A percentile compares a stretch with the other conserved stretches of the same genome.
Conservation (phyloP, 1,140 invertebrate genomes). For the Solen grandis region DNA sequence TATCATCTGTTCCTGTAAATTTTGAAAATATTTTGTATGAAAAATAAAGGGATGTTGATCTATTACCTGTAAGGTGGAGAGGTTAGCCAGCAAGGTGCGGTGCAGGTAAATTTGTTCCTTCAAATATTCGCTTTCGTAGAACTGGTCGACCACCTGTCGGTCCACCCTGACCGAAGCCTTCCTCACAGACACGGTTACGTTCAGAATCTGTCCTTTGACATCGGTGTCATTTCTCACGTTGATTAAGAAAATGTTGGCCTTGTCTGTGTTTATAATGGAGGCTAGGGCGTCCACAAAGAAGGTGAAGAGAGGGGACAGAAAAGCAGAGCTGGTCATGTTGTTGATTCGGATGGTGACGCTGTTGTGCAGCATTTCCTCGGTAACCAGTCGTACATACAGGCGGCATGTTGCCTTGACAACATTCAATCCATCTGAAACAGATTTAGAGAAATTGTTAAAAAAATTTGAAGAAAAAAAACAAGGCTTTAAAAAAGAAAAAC, state of each 20-base stretch:
- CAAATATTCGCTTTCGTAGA: constrained; percentile 93
- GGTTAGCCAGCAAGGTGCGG: constrained; percentile 89
- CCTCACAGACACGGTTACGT: constrained; percentile 96
- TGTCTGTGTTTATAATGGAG: constrained; percentile 94
- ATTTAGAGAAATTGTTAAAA: too few species aligned
- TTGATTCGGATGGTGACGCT: constrained; percentile 96
- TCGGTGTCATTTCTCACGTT: constrained; percentile 92
- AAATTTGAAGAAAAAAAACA: too few species aligned
- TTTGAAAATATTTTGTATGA: background rate
- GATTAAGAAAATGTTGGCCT: constrained; percentile 96
- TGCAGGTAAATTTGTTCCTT: constrained; percentile 97
- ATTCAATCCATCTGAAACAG: constrained; percentile 90
- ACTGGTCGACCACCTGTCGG: constrained; percentile 85
- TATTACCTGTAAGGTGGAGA: constrained; percentile 91
- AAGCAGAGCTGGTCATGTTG: constrained; percentile 95
- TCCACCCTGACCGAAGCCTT: constrained; percentile 85
- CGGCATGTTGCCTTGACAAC: constrained; percentile 90
- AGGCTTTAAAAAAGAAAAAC: too few species aligned
- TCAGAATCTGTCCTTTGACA: constrained; percentile 90
- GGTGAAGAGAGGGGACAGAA: constrained; percentile 93
- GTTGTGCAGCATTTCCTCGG: constrained; percentile 96
- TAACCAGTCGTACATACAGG: constrained; percentile 93
- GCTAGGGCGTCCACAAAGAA: constrained; percentile 96
- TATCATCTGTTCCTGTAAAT: too few species aligned
- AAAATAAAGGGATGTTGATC: background rate